Evolutionary conservation across 1,140 invertebrate species (phyloP).

Genomic region (Drosophila insularis): DNA sequence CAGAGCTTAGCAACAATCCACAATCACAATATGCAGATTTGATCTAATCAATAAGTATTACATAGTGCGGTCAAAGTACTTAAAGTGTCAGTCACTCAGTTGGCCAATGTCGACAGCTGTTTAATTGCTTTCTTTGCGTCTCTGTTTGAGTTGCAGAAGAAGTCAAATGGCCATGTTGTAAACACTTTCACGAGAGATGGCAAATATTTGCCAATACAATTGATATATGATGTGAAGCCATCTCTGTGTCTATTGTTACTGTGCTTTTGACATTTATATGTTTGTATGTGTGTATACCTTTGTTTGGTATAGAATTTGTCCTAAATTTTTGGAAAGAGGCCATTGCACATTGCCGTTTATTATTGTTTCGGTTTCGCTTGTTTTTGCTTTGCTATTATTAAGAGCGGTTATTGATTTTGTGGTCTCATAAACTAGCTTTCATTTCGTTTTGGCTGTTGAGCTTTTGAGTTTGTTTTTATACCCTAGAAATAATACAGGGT

Average conservation of each 20-base stretch:
- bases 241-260: background rate
- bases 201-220: constrained; percentile 30
- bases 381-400: constrained; percentile 35
- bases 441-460: constrained; percentile 68
- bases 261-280: background rate
- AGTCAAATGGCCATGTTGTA: constrained; percentile 48
- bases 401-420: constrained; percentile 73
- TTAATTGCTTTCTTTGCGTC: constrained; percentile 50
- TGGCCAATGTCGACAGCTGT: constrained; percentile 29
- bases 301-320: constrained; percentile 44
- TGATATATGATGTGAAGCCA: constrained; percentile 9
- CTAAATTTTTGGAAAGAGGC: constrained; percentile 25
- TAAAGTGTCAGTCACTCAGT: constrained; percentile 39
- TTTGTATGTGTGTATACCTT: background rate
- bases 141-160: constrained; percentile 17
- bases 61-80: constrained; percentile 22
- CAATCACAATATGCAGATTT: constrained; percentile 14
- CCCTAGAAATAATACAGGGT: too few relatives aligned
- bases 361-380: constrained; percentile 28
- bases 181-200: constrained; percentile 61
- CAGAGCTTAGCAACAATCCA: constrained; percentile 25
- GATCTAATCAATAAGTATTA: constrained; percentile 36
- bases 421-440: constrained; percentile 71
- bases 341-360: constrained; percentile 42
- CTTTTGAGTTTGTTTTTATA: constrained; percentile 22